A percentile compares a stretch with the other conserved stretches of the same genome.
Evolutionary conservation across 2,888 invertebrate species (phyloP).

Genomic region (Alcis repandata): DNA sequence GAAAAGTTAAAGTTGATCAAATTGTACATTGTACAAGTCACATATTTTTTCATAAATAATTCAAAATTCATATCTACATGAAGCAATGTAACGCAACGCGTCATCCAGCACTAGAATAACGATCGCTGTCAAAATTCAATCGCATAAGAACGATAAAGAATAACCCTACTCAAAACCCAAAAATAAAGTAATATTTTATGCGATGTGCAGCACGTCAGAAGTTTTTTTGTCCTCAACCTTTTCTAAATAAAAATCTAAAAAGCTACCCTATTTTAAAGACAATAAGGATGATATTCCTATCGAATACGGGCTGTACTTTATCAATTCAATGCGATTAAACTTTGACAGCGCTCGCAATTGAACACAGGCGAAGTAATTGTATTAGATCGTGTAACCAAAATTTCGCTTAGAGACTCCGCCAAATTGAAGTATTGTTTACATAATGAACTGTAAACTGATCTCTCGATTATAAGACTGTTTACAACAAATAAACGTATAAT

Average conservation of each 20-base stretch:
- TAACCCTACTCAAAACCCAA: background rate
- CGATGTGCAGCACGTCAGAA: no score
- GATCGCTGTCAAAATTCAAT: conserved; percentile 1
- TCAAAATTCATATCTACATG: no score
- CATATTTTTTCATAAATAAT: no score
- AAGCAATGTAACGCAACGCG: background rate
- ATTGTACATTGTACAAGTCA: no score
- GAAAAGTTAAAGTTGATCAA: no score
- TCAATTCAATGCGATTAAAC: background rate
- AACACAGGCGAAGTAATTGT: conserved; percentile 47
- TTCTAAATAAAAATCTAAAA: background rate
- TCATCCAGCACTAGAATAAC: background rate
- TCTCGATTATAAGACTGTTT: conserved; percentile 86
- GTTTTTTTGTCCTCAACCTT: no score
- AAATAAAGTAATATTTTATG: no score
- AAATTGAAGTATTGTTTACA: conserved; percentile 80
- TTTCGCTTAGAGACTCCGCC: conserved; percentile 80
- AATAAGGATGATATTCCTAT: background rate
- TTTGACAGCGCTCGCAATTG: conserved; percentile 4
- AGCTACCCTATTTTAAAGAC: background rate
- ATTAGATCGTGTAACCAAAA: conserved; percentile 72
- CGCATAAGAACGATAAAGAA: background rate
- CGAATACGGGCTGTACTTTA: background rate
- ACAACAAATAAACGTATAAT: conserved; percentile 75
- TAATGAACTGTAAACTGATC: conserved; percentile 70